Base-by-base conservation (phyloP, 1,140 invertebrate species). In the Idris sp. region DNA sequence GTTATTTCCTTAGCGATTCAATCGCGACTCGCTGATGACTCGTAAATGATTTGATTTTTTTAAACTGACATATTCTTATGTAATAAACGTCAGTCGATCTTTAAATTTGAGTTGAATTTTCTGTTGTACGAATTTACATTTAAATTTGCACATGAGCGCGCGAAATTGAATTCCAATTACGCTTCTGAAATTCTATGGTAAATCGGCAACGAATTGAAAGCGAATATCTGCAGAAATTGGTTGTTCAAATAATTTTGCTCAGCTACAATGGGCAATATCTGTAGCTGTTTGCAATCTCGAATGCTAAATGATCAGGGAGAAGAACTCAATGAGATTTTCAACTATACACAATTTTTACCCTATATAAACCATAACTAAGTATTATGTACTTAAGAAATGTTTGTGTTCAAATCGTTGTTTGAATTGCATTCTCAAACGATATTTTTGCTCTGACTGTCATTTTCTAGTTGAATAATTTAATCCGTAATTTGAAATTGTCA, bases 111-210 rank as follows among this genome's bases (percentile, higher is more conserved):
- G 43, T 46, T 54, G 73, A 73, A 74, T 74, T 67, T 79, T 77
- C 62, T 59, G 61, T 73, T 64, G 53, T 58, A 59, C 72, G 36
- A 78, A 78, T 82, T 82, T 81, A 77, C 80, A 82, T 81, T 82
- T 79, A 79, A 82, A 82, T 82, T 74, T 78, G 69, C 58, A 74
- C 76, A 79, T 82, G 79, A 82, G 67, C 72, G 67, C 65, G 54
- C 71, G 78, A 77, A 81, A 82, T 81, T 79, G 78, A 73, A 80
- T 81, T 80, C 75, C 79, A 80, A 81, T 82, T 77, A 79, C 74
- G 72, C 41, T 69, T 74, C 61, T n/a, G 44, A 46, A 59, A 78
- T 74, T 78, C 49, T 43, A 28, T 30, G 19, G 35, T 62, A 35
- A 68, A 61, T 68, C 41, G 54, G 15, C 40, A 28, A n/a, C 40